Evolutionary conservation across 2,888 invertebrate genomes (phyloP).

Genomic region (Eristalis intricaria): DNA sequence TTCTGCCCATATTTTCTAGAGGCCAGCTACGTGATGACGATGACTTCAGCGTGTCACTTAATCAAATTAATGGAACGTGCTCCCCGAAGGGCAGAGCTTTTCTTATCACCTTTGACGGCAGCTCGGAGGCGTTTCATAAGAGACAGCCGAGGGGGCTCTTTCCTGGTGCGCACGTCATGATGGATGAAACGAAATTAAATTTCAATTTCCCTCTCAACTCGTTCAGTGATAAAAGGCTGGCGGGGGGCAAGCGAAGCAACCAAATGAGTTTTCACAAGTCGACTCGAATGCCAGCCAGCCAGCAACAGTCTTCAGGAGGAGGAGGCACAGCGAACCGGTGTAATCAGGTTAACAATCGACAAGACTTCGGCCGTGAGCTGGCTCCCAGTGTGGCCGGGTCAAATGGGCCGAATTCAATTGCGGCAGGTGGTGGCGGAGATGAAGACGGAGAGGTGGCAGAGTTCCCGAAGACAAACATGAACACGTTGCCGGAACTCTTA

Average conservation of each 20-base stretch:
- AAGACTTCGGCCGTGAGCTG: slow-evolving; percentile 3
- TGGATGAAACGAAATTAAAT: slow-evolving; percentile 38
- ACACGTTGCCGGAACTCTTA: slow-evolving; percentile 39
- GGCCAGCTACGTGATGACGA: slow-evolving; percentile 6
- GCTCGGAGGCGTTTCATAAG: background rate
- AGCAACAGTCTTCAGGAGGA: slow-evolving; percentile 9
- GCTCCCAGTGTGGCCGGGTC: slow-evolving; percentile 42
- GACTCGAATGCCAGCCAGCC: background rate
- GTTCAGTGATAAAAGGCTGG: slow-evolving; percentile 25
- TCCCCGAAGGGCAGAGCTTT: background rate
- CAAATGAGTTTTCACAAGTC: slow-evolving; percentile 9
- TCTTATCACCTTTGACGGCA: background rate
- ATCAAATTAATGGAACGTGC: slow-evolving; percentile 49
- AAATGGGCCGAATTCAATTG: slow-evolving; percentile 42
- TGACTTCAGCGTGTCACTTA: slow-evolving; percentile 50
- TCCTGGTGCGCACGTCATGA: background rate
- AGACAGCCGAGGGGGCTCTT: background rate
- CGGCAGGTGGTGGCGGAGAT: slow-evolving; percentile 7
- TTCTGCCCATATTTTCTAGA: background rate
- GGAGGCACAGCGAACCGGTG: slow-evolving; percentile 9
- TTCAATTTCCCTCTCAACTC: slow-evolving; percentile 62
- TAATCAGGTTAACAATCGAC: slow-evolving; percentile 41
- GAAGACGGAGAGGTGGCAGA: background rate
- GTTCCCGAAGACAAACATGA: slow-evolving; percentile 9
- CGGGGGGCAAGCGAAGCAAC: background rate